phyloP scores from a whole-genome alignment of 2,113 vertebrate species.

The Pan troglodytes region NHGRI_mPanTro3-v2.1_pri NC_072403.2:140450001-140450500 shows the following conservation, averaged over 20 bases:
- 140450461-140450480: slow-evolving; percentile 33
- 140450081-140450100: background rate
- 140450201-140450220: background rate
- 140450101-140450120: slow-evolving; percentile 30
- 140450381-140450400: background rate
- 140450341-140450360: background rate
- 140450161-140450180: background rate
- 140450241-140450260: slow-evolving; percentile 39
- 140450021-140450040: background rate
- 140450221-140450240: background rate
- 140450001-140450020: background rate
- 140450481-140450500: background rate
- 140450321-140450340: background rate
- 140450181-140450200: background rate
- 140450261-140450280: background rate
- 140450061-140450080: background rate
- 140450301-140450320: background rate
- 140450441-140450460: background rate
- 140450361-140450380: background rate
- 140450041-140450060: background rate
- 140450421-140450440: background rate
- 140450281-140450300: background rate
- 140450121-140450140: slow-evolving; percentile 40
- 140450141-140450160: background rate
- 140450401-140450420: background rate